These are phyloP conservation scores for Mareca strepera DNA, from an alignment of 2,797 vertebrate genomes.

Conservation along the genomic window DNA sequence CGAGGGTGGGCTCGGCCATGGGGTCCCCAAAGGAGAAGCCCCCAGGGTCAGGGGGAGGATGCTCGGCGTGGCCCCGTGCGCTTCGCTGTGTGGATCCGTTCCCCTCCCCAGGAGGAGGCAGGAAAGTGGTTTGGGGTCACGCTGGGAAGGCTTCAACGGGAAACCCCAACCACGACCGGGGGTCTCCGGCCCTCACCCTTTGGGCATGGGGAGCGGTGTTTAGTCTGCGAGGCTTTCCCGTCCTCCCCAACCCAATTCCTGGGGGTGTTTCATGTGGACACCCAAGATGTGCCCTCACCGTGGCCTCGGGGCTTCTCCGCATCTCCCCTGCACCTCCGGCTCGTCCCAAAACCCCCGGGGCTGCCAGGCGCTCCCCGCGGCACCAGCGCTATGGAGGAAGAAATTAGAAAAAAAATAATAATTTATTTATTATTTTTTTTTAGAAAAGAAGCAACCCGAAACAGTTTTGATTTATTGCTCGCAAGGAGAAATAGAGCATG, in stretches of 20 bases:
- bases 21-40: not conserved
- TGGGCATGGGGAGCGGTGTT: not conserved
- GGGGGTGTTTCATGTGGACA: not conserved
- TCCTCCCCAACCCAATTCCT: not conserved
- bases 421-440: not conserved
- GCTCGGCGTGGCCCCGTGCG: not conserved
- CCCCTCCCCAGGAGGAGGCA: not conserved
- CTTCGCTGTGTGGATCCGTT: not conserved
- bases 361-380: not conserved
- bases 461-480: slow-evolving; percentile 20
- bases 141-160: not conserved
- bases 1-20: not conserved
- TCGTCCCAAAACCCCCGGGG: not conserved
- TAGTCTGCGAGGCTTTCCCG: not conserved
- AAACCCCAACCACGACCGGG: accelerated
- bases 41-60: accelerated
- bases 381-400: not conserved
- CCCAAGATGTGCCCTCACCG: accelerated
- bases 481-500: not conserved
- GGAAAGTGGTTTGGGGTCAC: not conserved
- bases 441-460: not conserved
- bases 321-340: not conserved
- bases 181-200: accelerated
- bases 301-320: not conserved
- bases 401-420: not conserved